Evolutionary conservation across 2,113 vertebrate species (phyloP), one percentile per base, ranked within the genome.

Genomic region (Python bivittatus): DNA sequence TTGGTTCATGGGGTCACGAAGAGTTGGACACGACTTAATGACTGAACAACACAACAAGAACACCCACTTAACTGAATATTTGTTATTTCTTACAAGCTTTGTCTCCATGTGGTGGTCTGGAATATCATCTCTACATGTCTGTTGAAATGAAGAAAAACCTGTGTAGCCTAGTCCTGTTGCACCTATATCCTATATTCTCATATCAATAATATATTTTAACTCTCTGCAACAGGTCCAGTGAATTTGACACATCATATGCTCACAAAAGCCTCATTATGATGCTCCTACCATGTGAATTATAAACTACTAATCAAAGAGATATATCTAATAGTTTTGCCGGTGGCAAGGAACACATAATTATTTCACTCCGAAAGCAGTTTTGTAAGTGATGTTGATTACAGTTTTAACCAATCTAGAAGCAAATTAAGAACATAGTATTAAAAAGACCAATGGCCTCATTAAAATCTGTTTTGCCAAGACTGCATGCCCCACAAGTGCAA

Each of bases 341-440:
- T 88, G 12, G 88, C 88, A 33, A 44, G 20, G 10, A 93, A 58
- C 20, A 0, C 33, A 72, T 83, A 93, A 6, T 29, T 87, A n/a
- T 88, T 94, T 92, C 84, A 89, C 25, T 93, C 93, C 54, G 10
- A 53, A 90, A 95, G 86, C 0, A 53, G 8, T 93, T 10, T n/a
- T 93, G 42, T 87, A 94, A 92, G 90, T 54, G 5, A 91, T 64
- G n/a, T 93, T 85, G 15, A 89, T 93, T 93, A 61, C 53, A 7
- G 5, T 92, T 94, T 93, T 87, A 93, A 91, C 9, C 38, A 64
- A 60, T 42, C 12, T 0, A 0, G 53, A 91, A 94, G 88, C 1
- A 11, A 94, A 84, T 85, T 84, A 93, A 91, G 5, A 89, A 27
- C 7, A 58, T 54, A 57, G 90, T 6, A 83, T 89, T 25, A 54